These are phyloP conservation scores for Scophthalmus maximus DNA, from an alignment of 2,113 vertebrate species.

Conservation along the genomic window DNA sequence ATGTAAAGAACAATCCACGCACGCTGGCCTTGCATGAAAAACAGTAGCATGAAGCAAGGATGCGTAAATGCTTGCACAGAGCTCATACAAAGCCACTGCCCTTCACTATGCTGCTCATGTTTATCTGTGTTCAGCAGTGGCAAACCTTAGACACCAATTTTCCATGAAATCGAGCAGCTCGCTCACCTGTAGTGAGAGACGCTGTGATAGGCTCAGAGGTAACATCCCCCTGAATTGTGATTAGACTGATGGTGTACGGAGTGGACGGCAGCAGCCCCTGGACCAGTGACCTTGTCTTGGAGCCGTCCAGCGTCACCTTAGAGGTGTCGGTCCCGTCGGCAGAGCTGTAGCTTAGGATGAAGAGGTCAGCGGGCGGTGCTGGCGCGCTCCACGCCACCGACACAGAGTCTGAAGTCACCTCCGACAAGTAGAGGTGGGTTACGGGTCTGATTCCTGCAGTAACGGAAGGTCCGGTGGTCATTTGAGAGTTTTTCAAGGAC, in stretches of 20 bases:
- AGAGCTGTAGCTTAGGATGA: slow-evolving; percentile 91
- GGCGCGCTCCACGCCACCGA: slow-evolving; percentile 93
- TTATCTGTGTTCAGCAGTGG: background rate
- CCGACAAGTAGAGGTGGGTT: slow-evolving; percentile 93
- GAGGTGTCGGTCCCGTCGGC: slow-evolving; percentile 84
- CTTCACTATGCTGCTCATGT: background rate
- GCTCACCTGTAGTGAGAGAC: slow-evolving; percentile 92
- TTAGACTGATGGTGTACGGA: slow-evolving; percentile 90
- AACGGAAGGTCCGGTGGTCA: slow-evolving; percentile 57
- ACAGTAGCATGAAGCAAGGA: background rate
- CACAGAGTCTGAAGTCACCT: slow-evolving; percentile 91
- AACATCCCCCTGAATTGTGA: slow-evolving; percentile 88
- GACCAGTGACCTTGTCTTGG: slow-evolving; percentile 87
- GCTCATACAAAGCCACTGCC: background rate
- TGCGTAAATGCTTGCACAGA: background rate
- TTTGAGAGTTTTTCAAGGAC: slow-evolving; percentile 45
- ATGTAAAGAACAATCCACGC: background rate
- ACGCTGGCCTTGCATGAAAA: background rate
- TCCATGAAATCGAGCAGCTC: slow-evolving; percentile 53
- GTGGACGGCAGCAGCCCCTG: slow-evolving; percentile 89
- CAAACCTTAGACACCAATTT: background rate
- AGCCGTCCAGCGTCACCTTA: slow-evolving; percentile 89
- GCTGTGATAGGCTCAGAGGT: slow-evolving; percentile 91
- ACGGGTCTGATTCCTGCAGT: slow-evolving; percentile 93
- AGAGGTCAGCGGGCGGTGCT: slow-evolving; percentile 91